Evolutionary conservation across 2,888 invertebrate genomes (phyloP).

Genomic region (Dusona sp.): DNA sequence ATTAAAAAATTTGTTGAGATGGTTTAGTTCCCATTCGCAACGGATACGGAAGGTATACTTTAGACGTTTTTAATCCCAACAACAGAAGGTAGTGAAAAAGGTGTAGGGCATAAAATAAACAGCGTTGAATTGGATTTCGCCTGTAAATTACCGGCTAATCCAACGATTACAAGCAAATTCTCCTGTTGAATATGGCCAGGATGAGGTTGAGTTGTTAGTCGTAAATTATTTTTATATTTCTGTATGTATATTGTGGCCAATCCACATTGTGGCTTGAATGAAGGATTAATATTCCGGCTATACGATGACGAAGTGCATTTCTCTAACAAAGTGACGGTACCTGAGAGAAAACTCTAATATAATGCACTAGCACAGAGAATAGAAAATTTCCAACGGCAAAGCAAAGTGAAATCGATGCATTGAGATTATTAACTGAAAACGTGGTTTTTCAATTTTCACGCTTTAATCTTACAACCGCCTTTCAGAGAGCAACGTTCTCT

Average conservation of each 20-base stretch:
- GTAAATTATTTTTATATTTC: conserved; percentile 71
- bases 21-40: neutral
- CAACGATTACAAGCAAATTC: conserved; percentile 72
- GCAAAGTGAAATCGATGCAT: conserved; percentile 34
- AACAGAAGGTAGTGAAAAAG: conserved; percentile 35
- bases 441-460: conserved; percentile 43
- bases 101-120: conserved; percentile 72
- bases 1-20: neutral
- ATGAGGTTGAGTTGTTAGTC: conserved; percentile 61
- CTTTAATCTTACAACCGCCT: conserved; percentile 55
- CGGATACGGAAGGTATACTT: neutral
- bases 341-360: conserved; percentile 36
- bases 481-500: conserved; percentile 46
- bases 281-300: conserved; percentile 64
- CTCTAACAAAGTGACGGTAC: conserved; percentile 45
- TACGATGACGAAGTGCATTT: conserved; percentile 50
- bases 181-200: conserved; percentile 62
- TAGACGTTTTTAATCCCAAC: neutral
- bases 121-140: conserved; percentile 77
- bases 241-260: conserved; percentile 42
- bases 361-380: conserved; percentile 3
- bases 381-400: conserved; percentile 24
- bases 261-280: conserved; percentile 53
- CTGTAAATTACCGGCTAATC: conserved; percentile 79
- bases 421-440: conserved; percentile 20